Percentiles rank a stretch among this genome's conserved stretches.
Evolutionary conservation across 2,113 vertebrate species (phyloP).

Genomic region (Uropsilus gracilis): DNA sequence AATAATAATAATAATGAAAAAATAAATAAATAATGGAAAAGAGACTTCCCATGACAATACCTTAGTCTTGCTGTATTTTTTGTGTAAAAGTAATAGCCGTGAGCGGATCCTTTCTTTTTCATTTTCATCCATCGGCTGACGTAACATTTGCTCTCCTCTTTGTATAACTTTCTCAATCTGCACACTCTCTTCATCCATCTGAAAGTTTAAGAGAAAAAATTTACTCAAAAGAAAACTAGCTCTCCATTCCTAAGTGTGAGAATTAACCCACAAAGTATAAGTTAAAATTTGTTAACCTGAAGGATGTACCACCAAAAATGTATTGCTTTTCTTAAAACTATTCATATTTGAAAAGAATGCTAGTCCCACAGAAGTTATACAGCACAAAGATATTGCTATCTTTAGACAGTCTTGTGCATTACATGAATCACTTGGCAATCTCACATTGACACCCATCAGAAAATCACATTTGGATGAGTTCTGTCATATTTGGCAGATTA

Average conservation of each 20-base stretch:
- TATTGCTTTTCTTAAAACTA: not conserved
- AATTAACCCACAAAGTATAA: not conserved
- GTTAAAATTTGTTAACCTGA: not conserved
- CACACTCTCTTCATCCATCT: conserved; percentile 94
- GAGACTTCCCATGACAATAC: conserved; percentile 70
- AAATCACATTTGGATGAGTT: conserved; percentile 35
- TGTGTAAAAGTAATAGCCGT: conserved; percentile 91
- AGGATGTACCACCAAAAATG: not conserved
- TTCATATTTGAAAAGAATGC: conserved; percentile 4
- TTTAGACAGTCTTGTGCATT: not conserved
- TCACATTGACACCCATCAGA: not conserved
- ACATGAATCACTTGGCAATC: not conserved
- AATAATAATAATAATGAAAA: too few species aligned
- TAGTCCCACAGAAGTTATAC: not conserved
- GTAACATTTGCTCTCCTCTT: conserved; percentile 91
- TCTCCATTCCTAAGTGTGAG: not conserved
- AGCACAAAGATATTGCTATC: not conserved
- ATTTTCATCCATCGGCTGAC: conserved; percentile 89
- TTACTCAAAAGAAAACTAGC: not conserved
- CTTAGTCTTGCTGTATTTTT: conserved; percentile 89
- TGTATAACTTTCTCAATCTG: conserved; percentile 92
- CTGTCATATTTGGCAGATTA: not conserved
- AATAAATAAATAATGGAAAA: too few species aligned
- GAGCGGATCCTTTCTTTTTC: conserved; percentile 90
- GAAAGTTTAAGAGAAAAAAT: conserved; percentile 60